Percentiles rank a stretch among this genome's conserved stretches.
Conservation (phyloP, 2,888 invertebrate species). For the Scaptodrosophila latifasciaeformis region DNA sequence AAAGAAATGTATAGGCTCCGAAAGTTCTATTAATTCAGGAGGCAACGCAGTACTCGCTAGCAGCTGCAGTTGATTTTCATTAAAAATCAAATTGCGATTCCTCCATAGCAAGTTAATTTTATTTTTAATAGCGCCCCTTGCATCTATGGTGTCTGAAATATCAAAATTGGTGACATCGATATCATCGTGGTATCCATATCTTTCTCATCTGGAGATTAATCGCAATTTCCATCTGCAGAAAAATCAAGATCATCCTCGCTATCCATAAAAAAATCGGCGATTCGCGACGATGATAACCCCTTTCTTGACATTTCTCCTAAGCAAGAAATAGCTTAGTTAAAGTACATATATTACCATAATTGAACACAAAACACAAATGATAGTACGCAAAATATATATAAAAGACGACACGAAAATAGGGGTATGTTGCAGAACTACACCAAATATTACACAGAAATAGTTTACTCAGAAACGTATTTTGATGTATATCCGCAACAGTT, state of each 20-base stretch:
- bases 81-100: not conserved
- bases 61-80: not conserved
- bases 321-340: not conserved
- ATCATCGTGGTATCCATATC: not conserved
- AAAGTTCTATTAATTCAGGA: not conserved
- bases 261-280: no score
- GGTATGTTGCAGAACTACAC: no score
- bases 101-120: not conserved
- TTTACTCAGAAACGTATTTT: no score
- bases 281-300: no score
- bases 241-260: not conserved
- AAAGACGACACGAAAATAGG: no score
- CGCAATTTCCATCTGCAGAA: not conserved
- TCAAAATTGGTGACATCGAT: not conserved
- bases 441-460: no score
- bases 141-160: not conserved
- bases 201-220: not conserved
- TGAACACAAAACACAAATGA: no score
- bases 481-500: no score
- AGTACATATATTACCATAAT: not conserved
- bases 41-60: not conserved
- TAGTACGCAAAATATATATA: no score
- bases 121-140: not conserved
- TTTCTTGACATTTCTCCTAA: not conserved
- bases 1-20: not conserved